phyloP scores from a whole-genome alignment of 2,113 vertebrate species.

The Pyrgilauda ruficollis region DNA sequence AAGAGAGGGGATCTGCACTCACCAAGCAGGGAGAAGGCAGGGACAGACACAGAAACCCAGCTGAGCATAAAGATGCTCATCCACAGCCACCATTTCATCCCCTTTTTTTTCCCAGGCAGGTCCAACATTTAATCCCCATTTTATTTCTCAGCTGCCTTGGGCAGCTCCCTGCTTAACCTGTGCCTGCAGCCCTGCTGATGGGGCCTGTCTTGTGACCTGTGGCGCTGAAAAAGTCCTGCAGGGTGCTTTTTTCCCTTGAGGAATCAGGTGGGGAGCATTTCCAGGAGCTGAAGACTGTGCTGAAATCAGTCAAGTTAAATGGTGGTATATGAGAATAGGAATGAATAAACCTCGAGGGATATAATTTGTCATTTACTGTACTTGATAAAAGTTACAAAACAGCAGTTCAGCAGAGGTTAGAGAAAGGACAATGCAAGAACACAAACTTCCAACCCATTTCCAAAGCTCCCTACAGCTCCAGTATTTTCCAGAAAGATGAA shows the following conservation, averaged over 20 bases:
- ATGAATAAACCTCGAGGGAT: slow-evolving; percentile 53
- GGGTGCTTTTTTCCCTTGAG: neutral
- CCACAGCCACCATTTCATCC: neutral
- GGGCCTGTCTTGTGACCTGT: neutral
- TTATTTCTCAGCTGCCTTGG: neutral
- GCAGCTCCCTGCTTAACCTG: neutral
- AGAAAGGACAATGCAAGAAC: slow-evolving; percentile 27
- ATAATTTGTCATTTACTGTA: slow-evolving; percentile 56
- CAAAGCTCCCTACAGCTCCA: neutral
- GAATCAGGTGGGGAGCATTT: neutral
- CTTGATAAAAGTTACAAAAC: slow-evolving; percentile 60
- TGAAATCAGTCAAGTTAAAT: slow-evolving; percentile 46
- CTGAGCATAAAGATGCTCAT: neutral
- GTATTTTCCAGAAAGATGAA: neutral
- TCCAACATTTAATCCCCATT: neutral
- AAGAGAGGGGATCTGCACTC: neutral
- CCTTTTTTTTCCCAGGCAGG: neutral
- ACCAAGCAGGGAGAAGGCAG: neutral
- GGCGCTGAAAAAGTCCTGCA: neutral
- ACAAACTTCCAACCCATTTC: slow-evolving; percentile 29
- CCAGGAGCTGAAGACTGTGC: neutral
- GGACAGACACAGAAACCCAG: neutral
- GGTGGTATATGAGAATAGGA: neutral
- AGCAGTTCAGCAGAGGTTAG: slow-evolving; percentile 47
- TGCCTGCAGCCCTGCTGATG: neutral